Percentiles rank a stretch among this genome's conserved stretches.
phyloP scores from a whole-genome alignment of 2,113 vertebrate genomes.

The Nothocercus nigrocapillus region DNA sequence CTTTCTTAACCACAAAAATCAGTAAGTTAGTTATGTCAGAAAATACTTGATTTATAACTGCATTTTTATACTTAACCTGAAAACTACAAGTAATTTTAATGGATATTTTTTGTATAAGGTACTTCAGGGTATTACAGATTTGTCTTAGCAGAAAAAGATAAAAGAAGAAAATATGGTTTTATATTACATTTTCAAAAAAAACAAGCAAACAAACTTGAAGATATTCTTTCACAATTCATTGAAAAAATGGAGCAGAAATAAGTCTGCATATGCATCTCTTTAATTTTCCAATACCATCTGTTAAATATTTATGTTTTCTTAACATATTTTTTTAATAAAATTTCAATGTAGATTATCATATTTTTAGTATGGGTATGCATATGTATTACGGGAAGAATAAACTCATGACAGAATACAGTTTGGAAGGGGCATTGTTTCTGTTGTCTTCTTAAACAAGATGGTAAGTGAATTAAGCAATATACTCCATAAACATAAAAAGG shows the following conservation, averaged over 20 bases:
- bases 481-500: not conserved
- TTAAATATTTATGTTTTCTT: slow-evolving; percentile 49
- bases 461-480: not conserved
- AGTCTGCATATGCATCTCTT: not conserved
- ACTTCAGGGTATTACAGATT: not conserved
- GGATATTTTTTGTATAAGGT: not conserved
- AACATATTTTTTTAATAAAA: slow-evolving; percentile 15
- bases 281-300: slow-evolving; percentile 1
- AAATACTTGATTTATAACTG: not conserved
- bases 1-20: not conserved
- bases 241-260: slow-evolving; percentile 1
- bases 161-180: not conserved
- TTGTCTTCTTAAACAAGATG: not conserved
- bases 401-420: not conserved
- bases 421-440: not conserved
- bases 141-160: not conserved
- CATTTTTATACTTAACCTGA: not conserved
- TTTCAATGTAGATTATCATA: not conserved
- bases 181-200: not conserved
- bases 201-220: not conserved
- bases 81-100: not conserved
- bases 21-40: not conserved
- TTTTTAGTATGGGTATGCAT: not conserved
- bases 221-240: not conserved
- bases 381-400: not conserved